These are phyloP conservation scores for Etheostoma perlongum DNA, from an alignment of 2,797 vertebrate genomes.

Conservation along the genomic window DNA sequence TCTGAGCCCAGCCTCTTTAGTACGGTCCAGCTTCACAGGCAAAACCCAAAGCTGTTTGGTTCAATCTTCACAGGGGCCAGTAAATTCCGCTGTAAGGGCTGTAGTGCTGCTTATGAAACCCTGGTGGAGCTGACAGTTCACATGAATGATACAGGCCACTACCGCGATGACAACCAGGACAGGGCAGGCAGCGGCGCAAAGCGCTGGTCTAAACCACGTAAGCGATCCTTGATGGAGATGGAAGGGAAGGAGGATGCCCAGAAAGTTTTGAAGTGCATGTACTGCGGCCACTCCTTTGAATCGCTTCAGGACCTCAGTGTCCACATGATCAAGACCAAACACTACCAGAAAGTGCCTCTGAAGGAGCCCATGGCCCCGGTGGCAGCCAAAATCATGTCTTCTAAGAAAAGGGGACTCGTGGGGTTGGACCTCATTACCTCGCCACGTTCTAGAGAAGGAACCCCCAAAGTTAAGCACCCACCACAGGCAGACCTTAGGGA, in stretches of 20 bases:
- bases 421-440: slow-evolving; percentile 92
- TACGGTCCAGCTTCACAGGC: slow-evolving; percentile 96
- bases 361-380: slow-evolving; percentile 97
- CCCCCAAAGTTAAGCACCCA: slow-evolving; percentile 76
- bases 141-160: slow-evolving; percentile 99
- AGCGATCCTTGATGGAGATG: slow-evolving; percentile 97
- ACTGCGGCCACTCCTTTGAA: slow-evolving; percentile 99
- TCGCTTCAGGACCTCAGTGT: slow-evolving; percentile 98
- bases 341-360: slow-evolving; percentile 99
- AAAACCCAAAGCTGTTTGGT: slow-evolving; percentile 97
- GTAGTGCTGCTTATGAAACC: slow-evolving; percentile 97
- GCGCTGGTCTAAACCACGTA: slow-evolving; percentile 98
- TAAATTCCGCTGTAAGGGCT: slow-evolving; percentile 99
- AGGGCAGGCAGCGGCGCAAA: slow-evolving; percentile 90
- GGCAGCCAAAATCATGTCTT: slow-evolving; percentile 92
- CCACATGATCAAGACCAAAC: slow-evolving; percentile 99
- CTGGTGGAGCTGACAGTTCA: slow-evolving; percentile 98
- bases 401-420: slow-evolving; percentile 90
- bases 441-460: slow-evolving; percentile 90
- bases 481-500: slow-evolving; percentile 84
- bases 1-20: slow-evolving; percentile 95
- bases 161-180: slow-evolving; percentile 98
- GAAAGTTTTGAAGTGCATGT: slow-evolving; percentile 99
- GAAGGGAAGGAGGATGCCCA: slow-evolving; percentile 98
- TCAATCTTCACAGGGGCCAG: slow-evolving; percentile 98